A percentile compares a stretch with the other conserved stretches of the same genome.
phyloP scores from a whole-genome alignment of 1,140 invertebrate species.

The Hormaphis cornu region DNA sequence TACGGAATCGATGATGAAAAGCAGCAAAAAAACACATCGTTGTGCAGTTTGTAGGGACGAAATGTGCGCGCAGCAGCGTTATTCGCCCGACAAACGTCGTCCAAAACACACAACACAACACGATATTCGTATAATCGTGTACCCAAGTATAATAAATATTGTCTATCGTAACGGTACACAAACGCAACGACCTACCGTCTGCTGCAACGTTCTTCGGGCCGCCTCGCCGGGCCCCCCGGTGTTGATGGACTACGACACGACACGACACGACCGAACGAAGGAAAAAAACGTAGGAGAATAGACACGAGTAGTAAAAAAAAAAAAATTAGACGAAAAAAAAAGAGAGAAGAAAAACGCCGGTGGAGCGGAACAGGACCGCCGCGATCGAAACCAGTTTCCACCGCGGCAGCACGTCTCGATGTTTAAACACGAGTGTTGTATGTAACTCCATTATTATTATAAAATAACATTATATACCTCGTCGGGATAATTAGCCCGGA shows the following conservation, averaged over 20 bases:
- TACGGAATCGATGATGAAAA: no score
- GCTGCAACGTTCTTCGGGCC: background rate
- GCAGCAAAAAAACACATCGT: no score
- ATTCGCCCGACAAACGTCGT: no score
- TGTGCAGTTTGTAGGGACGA: no score
- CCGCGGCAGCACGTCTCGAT: constrained; percentile 13
- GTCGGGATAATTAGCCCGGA: constrained; percentile 28
- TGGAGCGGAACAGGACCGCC: constrained; percentile 13
- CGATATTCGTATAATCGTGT: no score
- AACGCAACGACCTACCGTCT: constrained; percentile 24
- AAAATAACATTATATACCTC: background rate
- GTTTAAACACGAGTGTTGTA: constrained; percentile 15
- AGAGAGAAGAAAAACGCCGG: constrained; percentile 11
- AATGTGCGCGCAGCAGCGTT: no score
- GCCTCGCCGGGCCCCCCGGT: background rate
- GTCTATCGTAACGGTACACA: constrained; percentile 11
- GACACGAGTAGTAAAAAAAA: background rate
- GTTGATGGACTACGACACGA: constrained; percentile 13
- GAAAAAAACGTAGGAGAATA: background rate
- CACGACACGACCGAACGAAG: background rate
- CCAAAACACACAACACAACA: no score
- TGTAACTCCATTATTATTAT: constrained; percentile 21
- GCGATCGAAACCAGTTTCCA: constrained; percentile 29
- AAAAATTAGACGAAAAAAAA: background rate
- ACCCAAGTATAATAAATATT: background rate